A percentile compares a stretch with the other conserved stretches of the same genome.
phyloP scores from a whole-genome alignment of 2,113 vertebrate species.

The Chamaetylas fuelleborni region DNA sequence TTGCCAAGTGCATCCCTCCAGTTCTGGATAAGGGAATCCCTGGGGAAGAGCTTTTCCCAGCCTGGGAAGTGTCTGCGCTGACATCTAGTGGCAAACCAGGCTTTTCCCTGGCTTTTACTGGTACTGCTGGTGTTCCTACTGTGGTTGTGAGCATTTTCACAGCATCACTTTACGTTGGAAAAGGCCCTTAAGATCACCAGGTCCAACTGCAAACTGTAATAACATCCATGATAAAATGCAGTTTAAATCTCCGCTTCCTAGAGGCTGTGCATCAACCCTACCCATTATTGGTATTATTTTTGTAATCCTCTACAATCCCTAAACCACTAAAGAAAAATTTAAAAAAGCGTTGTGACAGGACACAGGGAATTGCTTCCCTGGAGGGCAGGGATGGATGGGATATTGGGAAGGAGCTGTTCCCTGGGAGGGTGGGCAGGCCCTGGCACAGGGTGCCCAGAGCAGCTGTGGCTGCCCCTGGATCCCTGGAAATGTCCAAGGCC shows the following conservation, averaged over 20 bases:
- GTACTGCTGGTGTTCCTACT: background rate
- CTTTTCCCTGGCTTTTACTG: background rate
- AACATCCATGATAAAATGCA: background rate
- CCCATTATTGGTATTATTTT: background rate
- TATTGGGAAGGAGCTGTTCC: background rate
- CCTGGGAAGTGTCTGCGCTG: background rate
- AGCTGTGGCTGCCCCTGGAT: background rate
- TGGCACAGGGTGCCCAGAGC: background rate
- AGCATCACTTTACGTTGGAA: background rate
- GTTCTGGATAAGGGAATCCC: background rate
- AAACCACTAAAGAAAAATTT: rapidly evolving
- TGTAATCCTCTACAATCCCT: background rate
- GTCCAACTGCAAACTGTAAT: background rate
- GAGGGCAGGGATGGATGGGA: rapidly evolving
- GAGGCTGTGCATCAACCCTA: rapidly evolving
- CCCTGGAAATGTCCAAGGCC: background rate
- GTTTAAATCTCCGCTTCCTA: background rate
- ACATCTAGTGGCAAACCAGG: conserved; percentile 20
- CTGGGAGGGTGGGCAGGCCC: rapidly evolving
- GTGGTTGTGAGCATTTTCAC: rapidly evolving
- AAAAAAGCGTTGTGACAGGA: background rate
- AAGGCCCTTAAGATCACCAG: background rate
- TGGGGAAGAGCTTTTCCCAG: background rate
- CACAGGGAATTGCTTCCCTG: background rate
- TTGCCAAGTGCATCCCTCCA: background rate